These are phyloP conservation scores for Creontiades dilutus DNA, from an alignment of 2,888 invertebrate genomes.

Conservation along the genomic window DNA sequence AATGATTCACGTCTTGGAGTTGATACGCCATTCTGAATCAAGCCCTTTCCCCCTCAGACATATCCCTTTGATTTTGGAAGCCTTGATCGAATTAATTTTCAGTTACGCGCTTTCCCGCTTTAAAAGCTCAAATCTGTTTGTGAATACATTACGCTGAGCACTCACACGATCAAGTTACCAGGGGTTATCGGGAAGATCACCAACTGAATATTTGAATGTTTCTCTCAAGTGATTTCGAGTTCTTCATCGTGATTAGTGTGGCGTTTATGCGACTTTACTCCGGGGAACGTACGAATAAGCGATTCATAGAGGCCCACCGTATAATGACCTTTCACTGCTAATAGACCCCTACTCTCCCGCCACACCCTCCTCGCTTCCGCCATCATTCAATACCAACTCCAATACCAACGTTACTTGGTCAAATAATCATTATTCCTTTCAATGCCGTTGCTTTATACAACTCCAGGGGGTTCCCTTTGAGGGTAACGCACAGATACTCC, in stretches of 20 bases:
- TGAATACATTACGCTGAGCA: slow-evolving; percentile 32
- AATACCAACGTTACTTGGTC: not conserved
- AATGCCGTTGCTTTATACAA: not conserved
- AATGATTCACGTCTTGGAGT: slow-evolving; percentile 59
- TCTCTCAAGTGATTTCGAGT: slow-evolving; percentile 39
- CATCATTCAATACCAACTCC: not conserved
- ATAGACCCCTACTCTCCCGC: not conserved
- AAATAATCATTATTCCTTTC: not conserved
- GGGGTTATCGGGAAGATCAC: slow-evolving; percentile 29
- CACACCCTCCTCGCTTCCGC: not conserved
- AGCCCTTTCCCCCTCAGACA: slow-evolving; percentile 43
- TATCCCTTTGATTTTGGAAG: slow-evolving; percentile 59
- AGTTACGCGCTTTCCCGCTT: slow-evolving; percentile 15
- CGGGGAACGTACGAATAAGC: not conserved
- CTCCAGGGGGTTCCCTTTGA: not conserved
- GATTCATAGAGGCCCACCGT: not conserved
- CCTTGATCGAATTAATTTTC: slow-evolving; percentile 50
- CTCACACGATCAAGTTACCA: slow-evolving; percentile 44
- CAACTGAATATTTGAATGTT: slow-evolving; percentile 46
- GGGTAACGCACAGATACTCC: not conserved
- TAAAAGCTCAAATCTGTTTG: slow-evolving; percentile 59
- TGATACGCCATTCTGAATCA: slow-evolving; percentile 60
- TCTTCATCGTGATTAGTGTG: not conserved
- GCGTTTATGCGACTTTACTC: slow-evolving; percentile 1
- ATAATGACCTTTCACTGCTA: slow-evolving; percentile 10